These are phyloP conservation scores for Eonycteris spelaea DNA, from an alignment of 2,113 vertebrate genomes.

Conservation along the genomic window DNA sequence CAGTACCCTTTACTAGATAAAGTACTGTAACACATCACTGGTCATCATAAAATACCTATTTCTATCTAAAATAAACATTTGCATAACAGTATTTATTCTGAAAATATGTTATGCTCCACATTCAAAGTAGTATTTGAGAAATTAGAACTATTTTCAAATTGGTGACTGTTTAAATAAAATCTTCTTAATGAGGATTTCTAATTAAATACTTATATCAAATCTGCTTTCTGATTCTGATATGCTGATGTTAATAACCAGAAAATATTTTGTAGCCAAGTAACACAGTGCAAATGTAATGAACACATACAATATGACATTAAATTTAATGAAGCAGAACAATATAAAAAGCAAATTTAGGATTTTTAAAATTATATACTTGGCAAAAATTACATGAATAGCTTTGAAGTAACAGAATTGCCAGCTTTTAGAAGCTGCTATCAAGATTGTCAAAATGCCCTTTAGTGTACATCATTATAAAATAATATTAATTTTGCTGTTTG, in stretches of 20 bases:
- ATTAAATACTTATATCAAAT: not conserved
- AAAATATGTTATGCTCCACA: not conserved
- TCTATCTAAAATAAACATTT: not conserved
- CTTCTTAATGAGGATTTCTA: not conserved
- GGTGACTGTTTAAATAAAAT: not conserved
- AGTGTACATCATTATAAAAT: not conserved
- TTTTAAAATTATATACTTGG: conserved; percentile 1
- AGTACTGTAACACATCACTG: not conserved
- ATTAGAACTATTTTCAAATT: not conserved
- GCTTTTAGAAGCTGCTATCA: not conserved
- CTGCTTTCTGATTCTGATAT: not conserved
- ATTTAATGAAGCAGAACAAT: not conserved
- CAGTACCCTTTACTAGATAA: not conserved
- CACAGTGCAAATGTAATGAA: not conserved
- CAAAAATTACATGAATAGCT: not conserved
- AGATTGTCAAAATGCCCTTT: not conserved
- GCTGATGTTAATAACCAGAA: conserved; percentile 12
- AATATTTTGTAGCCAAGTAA: conserved; percentile 18
- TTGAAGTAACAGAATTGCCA: not conserved
- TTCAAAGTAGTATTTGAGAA: not conserved
- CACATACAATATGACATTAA: not conserved
- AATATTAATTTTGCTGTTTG: not conserved
- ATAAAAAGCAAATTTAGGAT: not conserved
- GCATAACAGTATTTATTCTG: not conserved
- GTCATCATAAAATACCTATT: not conserved